Evolutionary conservation across 1,140 invertebrate genomes (phyloP).

Genomic region (Bombus cullumanus): DNA sequence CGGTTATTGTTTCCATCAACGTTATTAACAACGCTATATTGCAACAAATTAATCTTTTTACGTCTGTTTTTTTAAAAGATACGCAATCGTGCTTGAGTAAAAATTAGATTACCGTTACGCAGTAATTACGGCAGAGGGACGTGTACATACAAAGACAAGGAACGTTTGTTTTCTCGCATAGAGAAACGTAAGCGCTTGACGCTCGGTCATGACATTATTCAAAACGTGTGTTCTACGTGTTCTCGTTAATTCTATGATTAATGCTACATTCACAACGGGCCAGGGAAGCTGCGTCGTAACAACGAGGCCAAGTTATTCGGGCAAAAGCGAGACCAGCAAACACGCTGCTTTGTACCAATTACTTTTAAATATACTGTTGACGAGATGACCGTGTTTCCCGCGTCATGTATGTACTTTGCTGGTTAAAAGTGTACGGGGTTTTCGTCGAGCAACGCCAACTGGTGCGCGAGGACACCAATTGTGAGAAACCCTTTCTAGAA

Average conservation of each 20-base stretch:
- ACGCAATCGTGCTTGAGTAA: not conserved
- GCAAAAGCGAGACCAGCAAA: conserved; percentile 37
- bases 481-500: conserved; percentile 60
- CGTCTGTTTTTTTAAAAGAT: not conserved
- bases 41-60: not conserved
- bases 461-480: conserved; percentile 62
- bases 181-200: not conserved
- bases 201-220: conserved; percentile 28
- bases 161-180: not conserved
- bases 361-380: conserved; percentile 51
- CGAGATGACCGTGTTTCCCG: conserved; percentile 21
- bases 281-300: conserved; percentile 18
- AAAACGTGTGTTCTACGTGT: conserved; percentile 37
- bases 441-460: conserved; percentile 32
- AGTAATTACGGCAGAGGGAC: not conserved
- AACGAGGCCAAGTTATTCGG: conserved; percentile 35
- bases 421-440: conserved; percentile 47
- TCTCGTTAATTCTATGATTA: conserved; percentile 50
- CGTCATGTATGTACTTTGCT: conserved; percentile 20
- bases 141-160: not conserved
- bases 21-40: not conserved
- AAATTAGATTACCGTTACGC: not conserved
- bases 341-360: conserved; percentile 53
- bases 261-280: conserved; percentile 32
- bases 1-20: not conserved